Conservation (phyloP, 2,888 invertebrate genomes). For the Lycophotia porphyrea region DNA sequence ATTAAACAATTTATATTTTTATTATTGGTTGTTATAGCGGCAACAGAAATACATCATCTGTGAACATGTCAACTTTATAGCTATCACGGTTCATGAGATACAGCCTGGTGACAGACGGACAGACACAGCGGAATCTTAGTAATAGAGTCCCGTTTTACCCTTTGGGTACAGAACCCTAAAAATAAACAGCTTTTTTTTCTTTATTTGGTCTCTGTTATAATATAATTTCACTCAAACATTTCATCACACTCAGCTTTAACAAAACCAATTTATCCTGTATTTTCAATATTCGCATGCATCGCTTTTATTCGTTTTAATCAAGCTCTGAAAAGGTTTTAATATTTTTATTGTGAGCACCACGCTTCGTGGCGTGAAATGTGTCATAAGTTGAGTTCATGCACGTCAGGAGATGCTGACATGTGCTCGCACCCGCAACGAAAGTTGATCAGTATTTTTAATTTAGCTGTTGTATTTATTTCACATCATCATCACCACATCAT, state of each 20-base stretch:
- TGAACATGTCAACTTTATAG: no score
- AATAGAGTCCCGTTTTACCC: no score
- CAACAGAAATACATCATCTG: no score
- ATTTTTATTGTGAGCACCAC: conserved; percentile 26
- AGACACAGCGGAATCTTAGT: no score
- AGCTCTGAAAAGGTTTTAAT: conserved; percentile 43
- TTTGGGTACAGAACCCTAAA: no score
- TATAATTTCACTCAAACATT: not conserved
- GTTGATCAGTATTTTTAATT: conserved; percentile 50
- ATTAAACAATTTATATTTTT: no score
- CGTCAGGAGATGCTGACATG: conserved; percentile 34
- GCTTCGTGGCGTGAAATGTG: conserved; percentile 14
- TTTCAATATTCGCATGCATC: conserved; percentile 24
- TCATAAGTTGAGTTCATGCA: conserved; percentile 37
- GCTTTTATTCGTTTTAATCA: conserved; percentile 56
- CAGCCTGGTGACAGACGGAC: no score
- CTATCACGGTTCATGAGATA: no score
- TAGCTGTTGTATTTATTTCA: conserved; percentile 1
- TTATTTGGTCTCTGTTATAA: not conserved
- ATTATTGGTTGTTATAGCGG: no score
- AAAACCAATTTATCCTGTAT: conserved; percentile 10
- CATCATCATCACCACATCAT: no score
- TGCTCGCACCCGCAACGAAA: not conserved
- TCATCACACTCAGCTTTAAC: conserved; percentile 10
- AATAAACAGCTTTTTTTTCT: not conserved